A percentile compares a stretch with the other conserved stretches of the same genome.
phyloP scores from a whole-genome alignment of 2,113 vertebrate species.

The Nipponia nippon region DNA sequence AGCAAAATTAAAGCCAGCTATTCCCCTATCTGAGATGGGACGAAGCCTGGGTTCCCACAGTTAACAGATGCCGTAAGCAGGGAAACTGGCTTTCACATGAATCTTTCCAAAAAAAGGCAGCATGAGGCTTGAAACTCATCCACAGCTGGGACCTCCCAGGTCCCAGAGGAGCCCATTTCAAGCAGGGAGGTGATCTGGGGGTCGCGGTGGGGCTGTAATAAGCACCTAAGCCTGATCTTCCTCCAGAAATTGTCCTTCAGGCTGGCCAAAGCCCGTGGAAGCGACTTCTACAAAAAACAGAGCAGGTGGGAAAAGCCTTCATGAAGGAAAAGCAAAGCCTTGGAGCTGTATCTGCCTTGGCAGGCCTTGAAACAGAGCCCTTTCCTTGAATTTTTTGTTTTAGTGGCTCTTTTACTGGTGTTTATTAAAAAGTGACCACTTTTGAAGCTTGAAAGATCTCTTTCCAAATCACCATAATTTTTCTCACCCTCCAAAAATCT shows the following conservation, averaged over 20 bases:
- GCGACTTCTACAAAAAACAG: not conserved
- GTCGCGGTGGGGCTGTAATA: fast-evolving
- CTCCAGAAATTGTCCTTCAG: not conserved
- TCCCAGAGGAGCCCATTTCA: not conserved
- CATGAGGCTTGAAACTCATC: not conserved
- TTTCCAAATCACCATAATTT: not conserved
- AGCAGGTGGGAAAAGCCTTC: not conserved
- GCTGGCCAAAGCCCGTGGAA: not conserved
- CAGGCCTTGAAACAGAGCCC: not conserved
- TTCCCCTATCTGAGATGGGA: not conserved
- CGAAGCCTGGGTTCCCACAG: not conserved
- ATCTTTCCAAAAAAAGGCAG: not conserved
- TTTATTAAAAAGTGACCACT: not conserved
- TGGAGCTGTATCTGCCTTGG: not conserved
- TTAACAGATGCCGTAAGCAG: fast-evolving
- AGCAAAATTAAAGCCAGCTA: not conserved
- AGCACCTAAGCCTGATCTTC: not conserved
- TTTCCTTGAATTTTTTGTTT: not conserved
- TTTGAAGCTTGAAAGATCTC: not conserved
- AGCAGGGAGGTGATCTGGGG: not conserved
- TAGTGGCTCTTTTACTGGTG: not conserved
- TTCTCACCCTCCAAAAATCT: not conserved
- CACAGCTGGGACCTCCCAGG: fast-evolving
- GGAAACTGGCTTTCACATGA: not conserved
- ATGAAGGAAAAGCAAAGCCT: not conserved